These are phyloP conservation scores for Habrosyne pyritoides DNA, from an alignment of 2,888 invertebrate species.

Conservation along the genomic window DNA sequence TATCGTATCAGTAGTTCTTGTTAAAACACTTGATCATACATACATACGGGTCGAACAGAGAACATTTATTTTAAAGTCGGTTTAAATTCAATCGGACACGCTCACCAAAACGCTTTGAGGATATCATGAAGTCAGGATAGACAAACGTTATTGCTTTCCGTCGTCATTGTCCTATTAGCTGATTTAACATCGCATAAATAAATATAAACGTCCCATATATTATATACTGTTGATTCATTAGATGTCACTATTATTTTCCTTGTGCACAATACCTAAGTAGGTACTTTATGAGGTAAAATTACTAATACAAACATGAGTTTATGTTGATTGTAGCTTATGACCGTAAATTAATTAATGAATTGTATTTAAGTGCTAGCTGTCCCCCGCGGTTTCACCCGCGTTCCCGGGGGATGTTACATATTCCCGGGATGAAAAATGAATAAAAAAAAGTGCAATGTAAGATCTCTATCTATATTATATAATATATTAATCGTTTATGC, in stretches of 20 bases:
- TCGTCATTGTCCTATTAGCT: neutral
- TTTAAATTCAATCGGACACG: neutral
- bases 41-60: too few species aligned
- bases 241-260: neutral
- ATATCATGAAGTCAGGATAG: neutral
- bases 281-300: neutral
- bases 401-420: too few species aligned
- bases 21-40: too few species aligned
- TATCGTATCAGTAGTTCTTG: too few species aligned
- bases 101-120: neutral
- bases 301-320: neutral
- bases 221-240: constrained; percentile 1
- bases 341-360: neutral
- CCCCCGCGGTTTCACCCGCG: too few species aligned
- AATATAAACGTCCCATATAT: neutral
- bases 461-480: too few species aligned
- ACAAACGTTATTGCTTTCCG: neutral
- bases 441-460: too few species aligned
- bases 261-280: too few species aligned
- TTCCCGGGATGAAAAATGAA: too few species aligned
- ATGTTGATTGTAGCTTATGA: neutral
- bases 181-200: neutral
- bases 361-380: too few species aligned
- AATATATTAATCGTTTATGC: too few species aligned
- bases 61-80: too few species aligned